Conservation (phyloP, 2,888 invertebrate genomes). For the Pemphredon lugubris region DNA sequence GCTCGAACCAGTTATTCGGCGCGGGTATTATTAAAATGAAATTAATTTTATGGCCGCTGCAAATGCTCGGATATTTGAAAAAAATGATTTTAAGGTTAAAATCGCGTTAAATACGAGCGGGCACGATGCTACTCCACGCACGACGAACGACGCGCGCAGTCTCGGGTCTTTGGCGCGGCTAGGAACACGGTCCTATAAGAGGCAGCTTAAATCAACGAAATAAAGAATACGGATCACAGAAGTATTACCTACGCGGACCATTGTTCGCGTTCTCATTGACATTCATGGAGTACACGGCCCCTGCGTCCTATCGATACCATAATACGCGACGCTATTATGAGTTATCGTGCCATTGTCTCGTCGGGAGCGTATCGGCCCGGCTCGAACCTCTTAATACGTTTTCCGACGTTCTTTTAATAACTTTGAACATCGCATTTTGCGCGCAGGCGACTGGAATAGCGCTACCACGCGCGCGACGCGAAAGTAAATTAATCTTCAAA, state of each 20-base stretch:
- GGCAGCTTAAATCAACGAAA: slow-evolving; percentile 55
- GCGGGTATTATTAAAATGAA: no score
- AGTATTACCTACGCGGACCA: slow-evolving; percentile 67
- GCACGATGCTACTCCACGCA: no score
- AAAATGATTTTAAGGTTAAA: no score
- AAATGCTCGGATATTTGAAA: no score
- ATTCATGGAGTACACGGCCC: slow-evolving; percentile 73
- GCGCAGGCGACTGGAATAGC: background rate
- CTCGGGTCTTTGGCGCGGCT: no score
- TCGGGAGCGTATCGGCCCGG: slow-evolving; percentile 42
- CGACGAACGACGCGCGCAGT: no score
- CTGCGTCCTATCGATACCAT: slow-evolving; percentile 76
- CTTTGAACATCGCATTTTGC: slow-evolving; percentile 1
- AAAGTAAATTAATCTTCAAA: no score
- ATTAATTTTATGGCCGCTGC: no score
- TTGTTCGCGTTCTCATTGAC: slow-evolving; percentile 74
- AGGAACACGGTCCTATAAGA: slow-evolving; percentile 43
- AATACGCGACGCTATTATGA: slow-evolving; percentile 78
- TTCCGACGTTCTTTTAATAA: slow-evolving; percentile 37
- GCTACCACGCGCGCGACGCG: no score
- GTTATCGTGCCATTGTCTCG: slow-evolving; percentile 78
- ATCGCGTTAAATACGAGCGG: no score
- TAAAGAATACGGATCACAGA: slow-evolving; percentile 64
- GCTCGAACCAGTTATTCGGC: no score
- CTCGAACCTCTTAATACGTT: slow-evolving; percentile 44